A percentile compares a stretch with the other conserved stretches of the same genome.
Conservation (phyloP, 2,888 invertebrate genomes). For the Baronia brevicornis region DNA sequence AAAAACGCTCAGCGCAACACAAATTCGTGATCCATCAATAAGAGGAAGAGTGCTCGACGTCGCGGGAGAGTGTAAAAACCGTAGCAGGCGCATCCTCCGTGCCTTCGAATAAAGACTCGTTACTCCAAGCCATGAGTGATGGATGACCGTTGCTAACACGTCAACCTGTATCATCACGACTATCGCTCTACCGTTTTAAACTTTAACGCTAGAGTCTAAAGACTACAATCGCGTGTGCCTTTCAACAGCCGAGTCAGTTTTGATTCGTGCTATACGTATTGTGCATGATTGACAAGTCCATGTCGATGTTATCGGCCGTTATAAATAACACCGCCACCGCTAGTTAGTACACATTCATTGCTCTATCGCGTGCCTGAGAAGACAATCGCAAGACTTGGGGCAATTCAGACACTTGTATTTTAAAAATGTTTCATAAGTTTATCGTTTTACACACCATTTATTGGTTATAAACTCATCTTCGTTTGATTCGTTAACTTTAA, state of each 20-base stretch:
- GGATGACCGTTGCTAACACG: slow-evolving; percentile 62
- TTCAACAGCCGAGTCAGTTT: slow-evolving; percentile 33
- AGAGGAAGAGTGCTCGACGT: slow-evolving; percentile 28
- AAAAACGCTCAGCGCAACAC: slow-evolving; percentile 34
- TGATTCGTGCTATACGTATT: slow-evolving; percentile 38
- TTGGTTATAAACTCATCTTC: too few relatives aligned
- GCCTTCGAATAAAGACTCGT: slow-evolving; percentile 64
- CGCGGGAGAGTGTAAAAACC: slow-evolving; percentile 47
- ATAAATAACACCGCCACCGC: slow-evolving; percentile 68
- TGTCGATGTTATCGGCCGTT: slow-evolving; percentile 61
- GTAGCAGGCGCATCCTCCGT: slow-evolving; percentile 44
- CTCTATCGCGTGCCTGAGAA: slow-evolving; percentile 23
- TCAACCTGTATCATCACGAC: slow-evolving; percentile 32
- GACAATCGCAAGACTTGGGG: slow-evolving; percentile 6
- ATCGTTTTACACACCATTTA: too few relatives aligned
- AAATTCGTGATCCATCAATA: slow-evolving; percentile 57
- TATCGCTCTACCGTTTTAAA: slow-evolving; percentile 10
- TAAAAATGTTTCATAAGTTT: background rate
- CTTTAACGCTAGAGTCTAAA: slow-evolving; percentile 32
- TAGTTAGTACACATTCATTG: slow-evolving; percentile 70
- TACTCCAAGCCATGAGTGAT: slow-evolving; percentile 64
- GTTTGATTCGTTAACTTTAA: too few relatives aligned
- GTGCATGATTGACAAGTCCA: slow-evolving; percentile 69
- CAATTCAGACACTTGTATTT: background rate
- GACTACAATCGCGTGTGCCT: slow-evolving; percentile 28